These are phyloP conservation scores for Lobophora halterata DNA, from an alignment of 2,888 invertebrate genomes.

Conservation along the genomic window DNA sequence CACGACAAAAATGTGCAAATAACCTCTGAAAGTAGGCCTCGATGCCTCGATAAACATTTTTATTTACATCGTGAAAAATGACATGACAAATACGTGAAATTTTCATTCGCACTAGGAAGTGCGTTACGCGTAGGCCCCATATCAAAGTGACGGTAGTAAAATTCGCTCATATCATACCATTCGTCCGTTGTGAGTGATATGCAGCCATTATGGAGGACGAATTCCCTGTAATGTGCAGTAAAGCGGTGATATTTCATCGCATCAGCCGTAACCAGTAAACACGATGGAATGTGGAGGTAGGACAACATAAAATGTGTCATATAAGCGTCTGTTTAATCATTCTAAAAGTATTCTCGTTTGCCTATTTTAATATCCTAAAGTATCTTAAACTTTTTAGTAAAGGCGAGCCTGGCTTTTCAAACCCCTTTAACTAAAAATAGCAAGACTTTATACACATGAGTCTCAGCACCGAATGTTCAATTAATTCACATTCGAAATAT, in stretches of 20 bases:
- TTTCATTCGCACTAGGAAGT: constrained; percentile 22
- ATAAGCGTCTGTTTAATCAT: too few relatives aligned
- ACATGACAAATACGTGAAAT: constrained; percentile 30
- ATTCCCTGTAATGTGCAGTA: constrained; percentile 16
- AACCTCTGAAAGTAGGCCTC: constrained; percentile 6
- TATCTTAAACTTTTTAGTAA: too few relatives aligned
- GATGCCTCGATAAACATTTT: constrained; percentile 53
- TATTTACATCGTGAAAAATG: constrained; percentile 51
- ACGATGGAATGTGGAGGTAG: constrained; percentile 9
- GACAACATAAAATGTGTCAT: background rate
- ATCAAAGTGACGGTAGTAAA: constrained; percentile 39
- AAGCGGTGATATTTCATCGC: constrained; percentile 17
- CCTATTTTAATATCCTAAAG: too few relatives aligned
- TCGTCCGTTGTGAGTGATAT: constrained; percentile 19
- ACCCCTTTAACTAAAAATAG: too few relatives aligned
- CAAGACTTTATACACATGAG: too few relatives aligned
- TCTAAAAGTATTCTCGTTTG: too few relatives aligned
- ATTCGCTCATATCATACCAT: constrained; percentile 15
- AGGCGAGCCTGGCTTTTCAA: too few relatives aligned
- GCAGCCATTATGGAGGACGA: constrained; percentile 12
- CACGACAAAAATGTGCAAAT: constrained; percentile 9
- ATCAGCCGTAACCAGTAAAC: constrained; percentile 14
- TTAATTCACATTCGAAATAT: too few relatives aligned
- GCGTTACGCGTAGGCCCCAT: constrained; percentile 27
- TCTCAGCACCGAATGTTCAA: too few relatives aligned